Conservation (phyloP, 2,113 vertebrate genomes). For the Platycercus adscitus region DNA sequence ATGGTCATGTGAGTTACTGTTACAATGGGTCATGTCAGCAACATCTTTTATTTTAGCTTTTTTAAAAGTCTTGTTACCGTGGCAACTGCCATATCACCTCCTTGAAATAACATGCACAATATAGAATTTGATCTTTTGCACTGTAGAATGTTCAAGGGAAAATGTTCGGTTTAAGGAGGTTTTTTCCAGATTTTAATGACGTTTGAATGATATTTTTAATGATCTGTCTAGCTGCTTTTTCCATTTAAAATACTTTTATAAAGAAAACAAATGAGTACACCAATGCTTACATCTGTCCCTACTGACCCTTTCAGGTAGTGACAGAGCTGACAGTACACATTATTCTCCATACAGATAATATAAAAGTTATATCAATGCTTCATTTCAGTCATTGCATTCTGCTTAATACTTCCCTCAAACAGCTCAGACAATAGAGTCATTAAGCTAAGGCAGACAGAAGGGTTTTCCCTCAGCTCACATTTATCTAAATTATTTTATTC, state of each 20-base stretch:
- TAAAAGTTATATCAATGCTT: neutral
- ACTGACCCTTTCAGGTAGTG: neutral
- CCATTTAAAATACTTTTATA: neutral
- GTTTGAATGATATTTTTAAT: neutral
- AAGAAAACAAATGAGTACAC: neutral
- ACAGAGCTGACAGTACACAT: neutral
- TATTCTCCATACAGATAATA: neutral
- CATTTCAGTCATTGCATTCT: neutral
- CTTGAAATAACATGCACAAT: conserved; percentile 13
- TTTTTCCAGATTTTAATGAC: conserved; percentile 1
- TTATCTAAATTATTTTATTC: neutral
- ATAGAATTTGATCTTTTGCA: conserved; percentile 38
- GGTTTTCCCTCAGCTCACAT: neutral
- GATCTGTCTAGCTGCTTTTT: neutral
- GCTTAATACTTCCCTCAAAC: neutral
- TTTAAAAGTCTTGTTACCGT: neutral
- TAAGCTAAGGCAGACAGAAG: neutral
- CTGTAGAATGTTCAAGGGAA: conserved; percentile 7
- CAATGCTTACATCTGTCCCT: neutral
- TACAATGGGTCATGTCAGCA: neutral
- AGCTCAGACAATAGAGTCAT: neutral
- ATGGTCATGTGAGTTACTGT: neutral
- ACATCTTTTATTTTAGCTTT: neutral
- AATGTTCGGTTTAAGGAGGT: neutral
- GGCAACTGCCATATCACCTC: conserved; percentile 23